phyloP scores from a whole-genome alignment of 2,888 invertebrate genomes.

The Amiota minor region DNA sequence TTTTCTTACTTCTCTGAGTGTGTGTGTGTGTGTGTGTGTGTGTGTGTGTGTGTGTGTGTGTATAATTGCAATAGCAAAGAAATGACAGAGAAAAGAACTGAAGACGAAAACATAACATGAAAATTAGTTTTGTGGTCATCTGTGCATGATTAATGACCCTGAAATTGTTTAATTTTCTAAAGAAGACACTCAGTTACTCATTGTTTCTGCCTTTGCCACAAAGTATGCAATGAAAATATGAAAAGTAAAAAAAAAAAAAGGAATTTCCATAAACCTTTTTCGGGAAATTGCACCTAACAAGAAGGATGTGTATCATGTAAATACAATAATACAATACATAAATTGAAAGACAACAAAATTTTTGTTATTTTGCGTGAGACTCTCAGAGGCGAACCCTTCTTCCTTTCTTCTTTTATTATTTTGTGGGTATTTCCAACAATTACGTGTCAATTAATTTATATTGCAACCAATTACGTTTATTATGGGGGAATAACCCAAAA shows the following conservation, averaged over 20 bases:
- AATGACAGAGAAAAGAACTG: too few relatives aligned
- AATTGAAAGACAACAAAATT: neutral
- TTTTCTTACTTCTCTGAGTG: too few relatives aligned
- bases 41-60: neutral
- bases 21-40: too few relatives aligned
- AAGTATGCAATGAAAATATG: too few relatives aligned
- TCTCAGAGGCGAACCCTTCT: too few relatives aligned
- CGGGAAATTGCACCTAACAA: too few relatives aligned
- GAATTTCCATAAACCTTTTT: too few relatives aligned
- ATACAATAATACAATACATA: too few relatives aligned
- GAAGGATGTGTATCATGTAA: neutral
- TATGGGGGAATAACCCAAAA: neutral
- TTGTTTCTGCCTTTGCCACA: too few relatives aligned
- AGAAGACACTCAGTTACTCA: too few relatives aligned
- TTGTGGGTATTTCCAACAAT: neutral
- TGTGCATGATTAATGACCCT: slow-evolving; percentile 51
- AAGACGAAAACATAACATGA: slow-evolving; percentile 30
- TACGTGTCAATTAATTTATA: slow-evolving; percentile 21
- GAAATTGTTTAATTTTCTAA: neutral
- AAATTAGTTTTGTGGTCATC: slow-evolving; percentile 54
- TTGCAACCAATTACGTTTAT: slow-evolving; percentile 18
- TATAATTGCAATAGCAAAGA: neutral
- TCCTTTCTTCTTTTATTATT: neutral
- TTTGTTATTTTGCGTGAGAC: neutral
- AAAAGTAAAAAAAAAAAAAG: too few relatives aligned